Evolutionary conservation across 2,797 vertebrate genomes (phyloP).

Genomic region (Lophotriccus pileatus): DNA sequence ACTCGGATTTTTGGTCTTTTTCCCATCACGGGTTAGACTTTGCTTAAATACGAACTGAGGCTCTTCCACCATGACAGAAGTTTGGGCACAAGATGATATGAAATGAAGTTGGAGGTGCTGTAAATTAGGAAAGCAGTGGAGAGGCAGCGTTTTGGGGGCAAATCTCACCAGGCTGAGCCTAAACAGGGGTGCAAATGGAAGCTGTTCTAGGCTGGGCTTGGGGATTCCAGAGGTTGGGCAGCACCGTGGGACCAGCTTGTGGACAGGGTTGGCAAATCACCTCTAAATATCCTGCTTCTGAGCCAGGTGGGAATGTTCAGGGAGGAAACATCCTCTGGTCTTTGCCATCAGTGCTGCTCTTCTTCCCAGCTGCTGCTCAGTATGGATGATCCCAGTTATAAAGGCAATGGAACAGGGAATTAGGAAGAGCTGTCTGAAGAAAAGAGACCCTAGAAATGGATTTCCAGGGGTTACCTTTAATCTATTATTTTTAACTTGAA

Average conservation of each 20-base stretch:
- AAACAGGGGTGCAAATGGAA: background rate
- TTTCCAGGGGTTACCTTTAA: background rate
- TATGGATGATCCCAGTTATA: background rate
- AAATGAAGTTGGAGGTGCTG: background rate
- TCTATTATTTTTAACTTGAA: background rate
- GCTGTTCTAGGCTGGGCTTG: background rate
- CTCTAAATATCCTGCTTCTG: background rate
- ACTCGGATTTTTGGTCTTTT: background rate
- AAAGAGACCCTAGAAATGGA: background rate
- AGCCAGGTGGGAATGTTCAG: background rate
- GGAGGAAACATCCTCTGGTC: background rate
- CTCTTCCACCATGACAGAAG: background rate
- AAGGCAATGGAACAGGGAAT: background rate
- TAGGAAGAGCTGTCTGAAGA: background rate
- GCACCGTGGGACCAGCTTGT: too few species aligned
- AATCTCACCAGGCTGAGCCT: background rate
- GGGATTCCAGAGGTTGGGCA: too few species aligned
- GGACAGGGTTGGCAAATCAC: too few species aligned
- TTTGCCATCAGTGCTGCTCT: background rate
- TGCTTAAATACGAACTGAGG: background rate
- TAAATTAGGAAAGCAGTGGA: background rate
- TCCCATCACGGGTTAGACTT: background rate
- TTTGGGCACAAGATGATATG: background rate
- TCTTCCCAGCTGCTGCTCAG: background rate
- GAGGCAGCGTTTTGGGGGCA: background rate